Percentiles rank a stretch among this genome's conserved stretches.
These are phyloP conservation scores for Diarsia mendica DNA, from an alignment of 2,888 invertebrate species.

Conservation along the genomic window DNA sequence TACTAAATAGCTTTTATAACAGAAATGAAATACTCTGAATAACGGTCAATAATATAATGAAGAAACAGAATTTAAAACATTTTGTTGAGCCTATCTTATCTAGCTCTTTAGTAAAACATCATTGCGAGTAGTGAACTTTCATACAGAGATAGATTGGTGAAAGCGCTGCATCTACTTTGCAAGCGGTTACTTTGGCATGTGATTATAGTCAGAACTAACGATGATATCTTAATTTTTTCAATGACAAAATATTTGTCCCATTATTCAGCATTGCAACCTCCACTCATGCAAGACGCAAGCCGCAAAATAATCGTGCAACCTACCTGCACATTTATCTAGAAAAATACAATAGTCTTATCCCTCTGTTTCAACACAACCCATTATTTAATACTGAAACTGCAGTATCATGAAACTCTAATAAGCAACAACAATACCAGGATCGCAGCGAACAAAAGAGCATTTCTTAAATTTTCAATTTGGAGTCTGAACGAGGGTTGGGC, in stretches of 20 bases:
- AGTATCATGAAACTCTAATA: slow-evolving; percentile 30
- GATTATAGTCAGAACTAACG: no score
- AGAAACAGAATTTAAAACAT: not conserved
- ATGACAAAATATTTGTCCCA: no score
- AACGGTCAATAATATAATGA: not conserved
- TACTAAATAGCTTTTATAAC: slow-evolving; percentile 7
- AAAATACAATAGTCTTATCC: not conserved
- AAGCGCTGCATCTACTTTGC: no score
- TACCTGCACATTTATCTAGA: not conserved
- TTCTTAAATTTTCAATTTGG: slow-evolving; percentile 86
- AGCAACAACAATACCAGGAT: slow-evolving; percentile 38
- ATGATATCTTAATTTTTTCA: no score
- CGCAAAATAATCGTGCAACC: no score
- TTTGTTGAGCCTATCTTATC: not conserved
- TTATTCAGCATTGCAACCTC: no score
- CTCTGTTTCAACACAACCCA: not conserved
- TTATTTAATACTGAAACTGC: slow-evolving; percentile 5
- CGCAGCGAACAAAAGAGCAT: slow-evolving; percentile 67
- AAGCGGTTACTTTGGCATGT: no score
- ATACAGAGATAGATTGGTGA: no score
- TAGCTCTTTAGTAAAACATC: not conserved
- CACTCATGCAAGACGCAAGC: no score
- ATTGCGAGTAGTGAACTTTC: no score
- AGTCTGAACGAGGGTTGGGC: slow-evolving; percentile 80
- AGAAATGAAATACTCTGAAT: not conserved